A percentile compares a stretch with the other conserved stretches of the same genome.
These are phyloP conservation scores for Monomorium pharaonis DNA, from an alignment of 1,140 invertebrate species.

Conservation along the genomic window DNA sequence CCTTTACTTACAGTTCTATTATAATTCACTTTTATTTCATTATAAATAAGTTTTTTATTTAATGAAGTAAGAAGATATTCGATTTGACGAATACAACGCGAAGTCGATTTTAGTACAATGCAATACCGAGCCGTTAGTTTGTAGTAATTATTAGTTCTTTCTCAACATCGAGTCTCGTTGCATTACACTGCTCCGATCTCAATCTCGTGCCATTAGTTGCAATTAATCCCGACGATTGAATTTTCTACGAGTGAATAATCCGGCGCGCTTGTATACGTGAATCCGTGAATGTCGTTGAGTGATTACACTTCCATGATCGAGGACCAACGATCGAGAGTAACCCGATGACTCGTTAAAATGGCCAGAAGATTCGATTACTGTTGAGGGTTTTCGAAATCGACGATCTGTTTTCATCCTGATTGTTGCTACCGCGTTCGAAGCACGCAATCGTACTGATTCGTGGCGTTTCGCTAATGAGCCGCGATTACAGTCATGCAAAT, in stretches of 20 bases:
- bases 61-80: not conserved
- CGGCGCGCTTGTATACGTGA: conserved; percentile 63
- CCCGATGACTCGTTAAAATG: not conserved
- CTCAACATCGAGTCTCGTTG: not conserved
- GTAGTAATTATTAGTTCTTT: not conserved
- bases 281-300: conserved; percentile 42
- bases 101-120: not conserved
- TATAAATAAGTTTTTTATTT: not conserved
- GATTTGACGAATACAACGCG: not conserved
- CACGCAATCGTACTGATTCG: conserved; percentile 7
- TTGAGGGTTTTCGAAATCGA: conserved; percentile 28
- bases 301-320: conserved; percentile 71
- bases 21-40: not conserved
- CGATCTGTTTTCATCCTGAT: conserved; percentile 22
- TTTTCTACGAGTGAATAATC: conserved; percentile 78
- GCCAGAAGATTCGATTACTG: conserved; percentile 17
- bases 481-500: conserved; percentile 71
- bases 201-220: conserved; percentile 76
- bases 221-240: conserved; percentile 80
- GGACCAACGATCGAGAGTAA: conserved; percentile 19
- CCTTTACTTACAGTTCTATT: not conserved
- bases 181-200: conserved; percentile 58
- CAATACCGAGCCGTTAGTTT: not conserved
- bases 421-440: conserved; percentile 32
- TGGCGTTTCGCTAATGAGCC: conserved; percentile 58